Evolutionary conservation across 2,797 vertebrate species (phyloP).

Genomic region (Bradypus variegatus): DNA sequence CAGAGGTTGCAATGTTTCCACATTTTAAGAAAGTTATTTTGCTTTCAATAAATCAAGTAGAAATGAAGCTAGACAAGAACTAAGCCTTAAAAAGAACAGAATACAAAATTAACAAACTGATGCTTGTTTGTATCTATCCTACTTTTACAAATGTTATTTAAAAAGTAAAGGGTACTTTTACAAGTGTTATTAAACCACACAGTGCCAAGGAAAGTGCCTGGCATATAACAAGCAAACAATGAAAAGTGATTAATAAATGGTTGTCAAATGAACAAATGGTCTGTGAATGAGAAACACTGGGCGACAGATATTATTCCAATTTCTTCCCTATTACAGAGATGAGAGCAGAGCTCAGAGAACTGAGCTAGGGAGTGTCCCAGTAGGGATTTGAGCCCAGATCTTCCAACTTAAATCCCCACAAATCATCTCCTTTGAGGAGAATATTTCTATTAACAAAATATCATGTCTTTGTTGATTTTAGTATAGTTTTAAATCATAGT

Average conservation of each 20-base stretch:
- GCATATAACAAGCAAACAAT: accelerated
- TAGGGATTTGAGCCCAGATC: background rate
- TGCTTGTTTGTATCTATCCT: background rate
- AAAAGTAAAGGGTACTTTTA: too few species aligned
- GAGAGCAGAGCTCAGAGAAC: background rate
- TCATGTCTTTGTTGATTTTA: background rate
- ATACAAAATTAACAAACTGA: too few species aligned
- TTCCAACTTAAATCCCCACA: background rate
- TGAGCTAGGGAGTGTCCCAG: accelerated
- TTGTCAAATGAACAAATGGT: accelerated
- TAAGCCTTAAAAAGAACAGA: background rate
- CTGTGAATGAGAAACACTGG: background rate
- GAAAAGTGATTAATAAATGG: background rate
- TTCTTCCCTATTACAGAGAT: background rate
- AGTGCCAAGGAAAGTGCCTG: background rate
- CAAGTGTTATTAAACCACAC: accelerated
- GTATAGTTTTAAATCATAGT: background rate
- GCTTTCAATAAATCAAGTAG: background rate
- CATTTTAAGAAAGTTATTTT: background rate
- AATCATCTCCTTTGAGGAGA: background rate
- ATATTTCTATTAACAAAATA: background rate
- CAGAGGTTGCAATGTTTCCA: accelerated
- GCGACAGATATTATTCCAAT: accelerated
- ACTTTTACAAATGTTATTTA: background rate
- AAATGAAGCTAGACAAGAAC: background rate